Conservation (phyloP, 2,888 invertebrate genomes). For the Eretmocerus hayati region DNA sequence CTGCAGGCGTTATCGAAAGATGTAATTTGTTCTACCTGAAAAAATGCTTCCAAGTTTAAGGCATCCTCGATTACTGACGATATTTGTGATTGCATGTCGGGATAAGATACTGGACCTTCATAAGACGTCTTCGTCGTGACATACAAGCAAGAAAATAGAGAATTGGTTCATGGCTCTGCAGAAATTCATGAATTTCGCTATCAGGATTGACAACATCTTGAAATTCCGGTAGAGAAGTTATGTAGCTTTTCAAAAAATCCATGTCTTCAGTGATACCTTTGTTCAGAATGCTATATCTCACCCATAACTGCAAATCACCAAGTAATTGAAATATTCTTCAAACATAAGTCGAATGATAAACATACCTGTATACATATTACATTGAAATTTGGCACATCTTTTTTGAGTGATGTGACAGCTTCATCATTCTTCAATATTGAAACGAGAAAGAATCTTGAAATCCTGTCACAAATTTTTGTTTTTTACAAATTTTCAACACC, state of each 20-base stretch:
- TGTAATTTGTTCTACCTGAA: constrained; percentile 9
- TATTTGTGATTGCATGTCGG: no score
- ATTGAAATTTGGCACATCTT: constrained; percentile 34
- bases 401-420: constrained; percentile 29
- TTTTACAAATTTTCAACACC: not conserved
- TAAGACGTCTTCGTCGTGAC: constrained; percentile 29
- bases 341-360: no score
- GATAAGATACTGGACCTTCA: constrained; percentile 34
- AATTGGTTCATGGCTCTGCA: constrained; percentile 32
- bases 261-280: constrained; percentile 28
- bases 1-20: constrained; percentile 32
- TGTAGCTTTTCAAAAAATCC: constrained; percentile 30
- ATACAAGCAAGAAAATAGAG: constrained; percentile 32
- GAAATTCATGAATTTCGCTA: constrained; percentile 30
- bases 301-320: constrained; percentile 37
- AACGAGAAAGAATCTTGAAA: constrained; percentile 34
- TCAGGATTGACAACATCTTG: constrained; percentile 30
- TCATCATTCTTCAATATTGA: constrained; percentile 30
- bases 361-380: constrained; percentile 36
- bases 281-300: constrained; percentile 38
- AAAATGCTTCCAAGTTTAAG: no score
- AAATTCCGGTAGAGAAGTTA: constrained; percentile 32
- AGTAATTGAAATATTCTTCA: no score
- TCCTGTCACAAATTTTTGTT: constrained; percentile 29
- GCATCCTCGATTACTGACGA: no score